Base-by-base conservation (phyloP, 2,113 vertebrate genomes). In the Loxodonta africana region DNA sequence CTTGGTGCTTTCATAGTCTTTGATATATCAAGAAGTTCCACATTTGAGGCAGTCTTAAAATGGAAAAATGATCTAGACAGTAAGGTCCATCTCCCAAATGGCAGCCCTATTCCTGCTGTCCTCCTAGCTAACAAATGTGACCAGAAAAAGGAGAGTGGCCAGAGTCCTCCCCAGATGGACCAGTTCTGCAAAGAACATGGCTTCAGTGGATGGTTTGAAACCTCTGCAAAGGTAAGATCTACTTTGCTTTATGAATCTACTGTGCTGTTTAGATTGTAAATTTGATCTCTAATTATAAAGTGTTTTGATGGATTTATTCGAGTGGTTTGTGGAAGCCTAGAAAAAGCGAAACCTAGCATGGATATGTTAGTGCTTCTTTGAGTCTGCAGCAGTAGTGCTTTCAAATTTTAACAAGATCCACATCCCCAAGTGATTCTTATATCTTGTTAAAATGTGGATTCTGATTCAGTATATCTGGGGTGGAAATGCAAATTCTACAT, bases 41-140 rank as follows among this genome's bases (percentile, higher is more conserved):
- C 99, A 0, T 99, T 99, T 37, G 99, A 99, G 65, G 99, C 99
- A 0, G 99, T 99, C 89, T 99, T 99, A 48, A 99, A 99, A 97
- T 99, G 99, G 99, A 99, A 99, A 96, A 99, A 98, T n/a, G 99
- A 99, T 97, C 98, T 99, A 98, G 99, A 99, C 98, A 99, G 99
- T 98, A 99, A 99, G 99, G 99, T 99, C 94, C 98, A 99, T 87
- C 99, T 99, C 98, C 99, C 99, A 71, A 99, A 99, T 41, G 99
- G 99, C 48, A 99, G 95, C 95, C 99, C 99, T 23, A 99, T 99
- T 91, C 99, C 99, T 85, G 99, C 99, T 8, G 99, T 99, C 97
- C 99, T 99, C 74, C 99, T 99, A 65, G 99, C 99, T 96, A 99
- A 99, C 96, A 99, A 99, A 93, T 99, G 99, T 97, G 99, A 99